phyloP scores from a whole-genome alignment of 2,113 vertebrate genomes.

The Misgurnus mizolepis region DNA sequence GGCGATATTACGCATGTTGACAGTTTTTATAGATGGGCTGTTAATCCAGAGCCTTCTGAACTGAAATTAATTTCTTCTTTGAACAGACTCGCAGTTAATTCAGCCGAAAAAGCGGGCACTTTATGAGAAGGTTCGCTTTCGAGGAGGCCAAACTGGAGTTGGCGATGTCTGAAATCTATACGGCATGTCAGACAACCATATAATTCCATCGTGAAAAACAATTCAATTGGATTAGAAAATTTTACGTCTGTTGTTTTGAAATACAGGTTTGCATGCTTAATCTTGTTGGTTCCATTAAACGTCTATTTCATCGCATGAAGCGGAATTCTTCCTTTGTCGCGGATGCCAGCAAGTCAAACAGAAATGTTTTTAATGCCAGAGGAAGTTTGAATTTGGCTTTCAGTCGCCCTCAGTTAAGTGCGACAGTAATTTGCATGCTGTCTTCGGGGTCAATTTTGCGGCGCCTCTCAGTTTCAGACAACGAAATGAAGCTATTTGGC shows the following conservation, averaged over 20 bases:
- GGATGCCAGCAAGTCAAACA: slow-evolving; percentile 44
- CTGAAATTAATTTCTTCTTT: slow-evolving; percentile 60
- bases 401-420: slow-evolving; percentile 63
- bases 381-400: slow-evolving; percentile 65
- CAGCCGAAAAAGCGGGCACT: no score
- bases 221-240: neutral
- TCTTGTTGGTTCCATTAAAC: neutral
- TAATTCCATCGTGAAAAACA: neutral
- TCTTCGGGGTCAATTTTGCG: slow-evolving; percentile 73
- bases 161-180: neutral
- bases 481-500: slow-evolving; percentile 70
- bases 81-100: neutral
- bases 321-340: neutral
- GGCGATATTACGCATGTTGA: slow-evolving; percentile 56
- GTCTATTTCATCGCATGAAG: neutral
- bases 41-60: slow-evolving; percentile 59
- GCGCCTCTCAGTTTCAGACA: slow-evolving; percentile 67
- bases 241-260: neutral
- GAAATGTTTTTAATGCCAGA: slow-evolving; percentile 56
- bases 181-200: neutral
- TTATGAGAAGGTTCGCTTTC: neutral
- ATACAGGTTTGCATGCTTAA: slow-evolving; percentile 2
- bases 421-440: slow-evolving; percentile 75
- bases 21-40: slow-evolving; percentile 53
- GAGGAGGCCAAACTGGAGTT: neutral